These are phyloP conservation scores for Orthosia gothica DNA, from an alignment of 2,888 invertebrate genomes.

Conservation along the genomic window DNA sequence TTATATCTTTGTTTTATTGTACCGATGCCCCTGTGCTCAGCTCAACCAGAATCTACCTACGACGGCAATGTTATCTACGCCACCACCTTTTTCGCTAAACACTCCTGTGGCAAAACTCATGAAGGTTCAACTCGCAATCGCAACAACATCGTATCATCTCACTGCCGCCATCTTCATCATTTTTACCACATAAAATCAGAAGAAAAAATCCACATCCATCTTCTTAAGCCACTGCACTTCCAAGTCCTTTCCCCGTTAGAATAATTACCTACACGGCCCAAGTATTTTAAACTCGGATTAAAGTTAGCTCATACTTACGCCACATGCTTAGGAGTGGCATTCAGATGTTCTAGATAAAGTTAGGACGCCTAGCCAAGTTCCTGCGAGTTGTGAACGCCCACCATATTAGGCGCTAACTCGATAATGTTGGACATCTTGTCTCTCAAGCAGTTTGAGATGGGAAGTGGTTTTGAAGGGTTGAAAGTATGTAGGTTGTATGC, in stretches of 20 bases:
- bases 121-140: not conserved
- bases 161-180: not conserved
- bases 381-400: constrained; percentile 46
- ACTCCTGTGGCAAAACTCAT: too few relatives aligned
- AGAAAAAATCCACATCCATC: not conserved
- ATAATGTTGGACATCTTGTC: constrained; percentile 49
- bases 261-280: constrained; percentile 34
- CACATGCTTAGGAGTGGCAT: constrained; percentile 58
- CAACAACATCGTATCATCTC: not conserved
- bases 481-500: not conserved
- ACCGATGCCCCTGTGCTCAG: too few relatives aligned
- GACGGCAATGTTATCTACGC: too few relatives aligned
- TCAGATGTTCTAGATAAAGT: constrained; percentile 61
- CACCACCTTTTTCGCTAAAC: too few relatives aligned
- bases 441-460: constrained; percentile 14
- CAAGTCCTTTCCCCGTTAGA: constrained; percentile 21
- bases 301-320: constrained; percentile 55
- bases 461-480: not conserved
- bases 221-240: not conserved
- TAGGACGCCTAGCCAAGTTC: constrained; percentile 50
- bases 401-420: constrained; percentile 59
- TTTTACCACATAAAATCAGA: too few relatives aligned
- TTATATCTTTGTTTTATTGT: too few relatives aligned
- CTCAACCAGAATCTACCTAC: too few relatives aligned
- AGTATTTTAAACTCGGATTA: constrained; percentile 59